Percentiles rank a stretch among this genome's conserved stretches.
Evolutionary conservation across 1,140 invertebrate species (phyloP).

Genomic region (Theocolax elegans): DNA sequence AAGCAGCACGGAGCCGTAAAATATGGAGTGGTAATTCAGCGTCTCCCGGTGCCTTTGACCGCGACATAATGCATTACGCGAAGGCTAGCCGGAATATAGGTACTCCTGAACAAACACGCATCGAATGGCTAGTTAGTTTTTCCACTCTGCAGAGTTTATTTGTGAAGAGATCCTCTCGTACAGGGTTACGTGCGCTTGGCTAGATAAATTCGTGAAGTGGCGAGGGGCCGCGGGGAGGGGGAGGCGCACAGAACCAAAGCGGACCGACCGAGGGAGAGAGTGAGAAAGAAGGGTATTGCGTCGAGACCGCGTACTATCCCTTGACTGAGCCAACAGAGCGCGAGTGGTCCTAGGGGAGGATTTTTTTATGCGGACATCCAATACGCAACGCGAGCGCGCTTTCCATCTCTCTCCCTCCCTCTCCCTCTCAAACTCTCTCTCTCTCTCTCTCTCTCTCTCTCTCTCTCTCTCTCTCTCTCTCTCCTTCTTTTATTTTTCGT

Average conservation of each 20-base stretch:
- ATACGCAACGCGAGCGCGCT: constrained; percentile 18
- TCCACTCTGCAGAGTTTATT: not conserved
- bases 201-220: constrained; percentile 35
- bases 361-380: constrained; percentile 46
- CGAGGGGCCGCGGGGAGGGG: not conserved
- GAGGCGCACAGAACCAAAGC: not conserved
- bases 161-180: constrained; percentile 8
- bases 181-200: not conserved
- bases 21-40: too few species aligned
- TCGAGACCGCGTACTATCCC: constrained; percentile 16
- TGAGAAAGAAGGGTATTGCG: not conserved
- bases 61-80: not conserved
- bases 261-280: not conserved
- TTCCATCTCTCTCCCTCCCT: not conserved
- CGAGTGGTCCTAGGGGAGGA: constrained; percentile 41
- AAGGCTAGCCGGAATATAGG: not conserved
- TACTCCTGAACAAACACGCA: not conserved
- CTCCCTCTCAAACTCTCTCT: not conserved
- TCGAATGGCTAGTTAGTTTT: constrained; percentile 11
- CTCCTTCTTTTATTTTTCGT: too few species aligned
- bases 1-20: too few species aligned
- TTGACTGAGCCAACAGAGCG: constrained; percentile 23
- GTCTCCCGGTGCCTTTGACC: not conserved
- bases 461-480: not conserved
- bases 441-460: not conserved